phyloP scores from a whole-genome alignment of 2,113 vertebrate genomes.

The Toxotes jaculatrix region DNA sequence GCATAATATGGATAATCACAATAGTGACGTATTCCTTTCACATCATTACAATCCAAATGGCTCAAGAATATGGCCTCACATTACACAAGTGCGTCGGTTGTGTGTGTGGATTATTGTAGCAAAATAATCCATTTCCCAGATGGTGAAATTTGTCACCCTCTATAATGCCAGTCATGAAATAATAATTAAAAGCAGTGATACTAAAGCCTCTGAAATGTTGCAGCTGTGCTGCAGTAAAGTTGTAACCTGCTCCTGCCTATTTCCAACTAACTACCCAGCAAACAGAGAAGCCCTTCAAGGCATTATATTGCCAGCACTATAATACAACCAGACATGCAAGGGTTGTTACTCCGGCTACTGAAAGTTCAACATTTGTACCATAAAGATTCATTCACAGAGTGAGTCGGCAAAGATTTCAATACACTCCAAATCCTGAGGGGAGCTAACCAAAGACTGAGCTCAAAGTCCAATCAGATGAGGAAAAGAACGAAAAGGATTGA shows the following conservation, averaged over 20 bases:
- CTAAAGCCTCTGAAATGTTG: slow-evolving; percentile 34
- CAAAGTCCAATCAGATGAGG: slow-evolving; percentile 52
- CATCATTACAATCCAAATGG: slow-evolving; percentile 25
- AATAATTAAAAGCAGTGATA: slow-evolving; percentile 44
- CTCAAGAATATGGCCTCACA: background rate
- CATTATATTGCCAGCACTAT: slow-evolving; percentile 16
- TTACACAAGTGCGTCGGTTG: background rate
- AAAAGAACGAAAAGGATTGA: slow-evolving; percentile 61
- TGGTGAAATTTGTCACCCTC: slow-evolving; percentile 36
- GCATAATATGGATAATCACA: slow-evolving; percentile 34
- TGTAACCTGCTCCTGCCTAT: slow-evolving; percentile 19
- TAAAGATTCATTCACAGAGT: slow-evolving; percentile 39
- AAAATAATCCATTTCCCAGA: slow-evolving; percentile 51
- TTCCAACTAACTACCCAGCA: slow-evolving; percentile 14
- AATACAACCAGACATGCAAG: slow-evolving; percentile 27
- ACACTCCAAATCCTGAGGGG: slow-evolving; percentile 36
- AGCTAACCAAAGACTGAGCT: slow-evolving; percentile 26
- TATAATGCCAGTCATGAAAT: slow-evolving; percentile 48
- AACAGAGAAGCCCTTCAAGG: slow-evolving; percentile 40
- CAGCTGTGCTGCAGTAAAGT: slow-evolving; percentile 39
- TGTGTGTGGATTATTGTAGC: slow-evolving; percentile 13
- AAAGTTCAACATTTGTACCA: slow-evolving; percentile 54
- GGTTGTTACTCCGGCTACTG: slow-evolving; percentile 30
- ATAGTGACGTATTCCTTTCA: slow-evolving; percentile 23
- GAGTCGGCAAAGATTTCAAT: slow-evolving; percentile 18